Evolutionary conservation across 2,888 invertebrate genomes (phyloP), one percentile per base, ranked within the genome.

Genomic region (Osmoderma eremita): DNA sequence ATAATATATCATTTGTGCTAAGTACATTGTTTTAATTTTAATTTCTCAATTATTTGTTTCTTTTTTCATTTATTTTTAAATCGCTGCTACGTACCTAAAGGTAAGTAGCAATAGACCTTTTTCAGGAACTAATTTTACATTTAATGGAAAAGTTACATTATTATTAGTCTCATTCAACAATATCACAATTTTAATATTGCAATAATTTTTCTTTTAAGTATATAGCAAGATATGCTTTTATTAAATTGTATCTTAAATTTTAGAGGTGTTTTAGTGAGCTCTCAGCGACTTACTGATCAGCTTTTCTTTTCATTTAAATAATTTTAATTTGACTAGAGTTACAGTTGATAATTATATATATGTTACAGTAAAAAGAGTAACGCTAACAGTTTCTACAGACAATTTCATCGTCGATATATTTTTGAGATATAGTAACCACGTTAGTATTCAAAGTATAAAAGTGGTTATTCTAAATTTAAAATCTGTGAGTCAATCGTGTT

Each of bases 181-280:
- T 82, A 82, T 82, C 82, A 82, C 82, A 82, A 82, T 80, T 81
- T 80, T 75, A 78, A 81, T 82, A 82, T 82, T 82, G 82, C 82
- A 82, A 82, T 81, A 80, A 81, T 78, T 80, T 76, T 71, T n/a
- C n/a, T 72, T 54, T 74, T 69, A 50, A 73, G 72, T 79, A 61
- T 61, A 61, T 61, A 79, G 78, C 80, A 79, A 81, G 81, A 81
- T 81, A 81, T 81, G 81, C 79, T 79, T 79, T 76, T 77, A 78
- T 79, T 78, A 79, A 77, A 51, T 51, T 24, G 63, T 50, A 39
- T 63, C 39, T 63, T 63, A 61, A 45, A n/a, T 45, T 61, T 61
- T 45, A 61, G 22, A 42, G 42, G 54, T 54, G 56, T 42, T 56
- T 56, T 56, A 56, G 41, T 56, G 41, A 61, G 45, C 58, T 61